Percentiles rank a stretch among this genome's conserved stretches.
These are phyloP conservation scores for Drosophila falleni DNA, from an alignment of 2,888 invertebrate species.

Conservation along the genomic window DNA sequence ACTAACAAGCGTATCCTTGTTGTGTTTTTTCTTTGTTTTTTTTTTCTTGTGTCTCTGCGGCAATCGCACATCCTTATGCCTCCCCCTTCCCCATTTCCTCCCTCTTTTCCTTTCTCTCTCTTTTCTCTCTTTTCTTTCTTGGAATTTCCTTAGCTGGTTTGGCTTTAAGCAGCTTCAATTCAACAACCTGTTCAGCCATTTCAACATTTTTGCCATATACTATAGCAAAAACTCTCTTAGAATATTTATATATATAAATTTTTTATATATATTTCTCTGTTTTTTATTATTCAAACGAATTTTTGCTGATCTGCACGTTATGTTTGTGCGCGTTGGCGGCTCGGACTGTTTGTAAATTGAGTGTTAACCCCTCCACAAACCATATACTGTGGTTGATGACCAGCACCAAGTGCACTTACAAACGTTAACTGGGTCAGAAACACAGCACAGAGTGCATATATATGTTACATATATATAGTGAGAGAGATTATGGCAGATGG, in stretches of 20 bases:
- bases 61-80: neutral
- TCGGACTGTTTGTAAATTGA: constrained; percentile 61
- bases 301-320: constrained; percentile 32
- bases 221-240: neutral
- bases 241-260: neutral
- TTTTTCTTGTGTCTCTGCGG: constrained; percentile 1
- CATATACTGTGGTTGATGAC: constrained; percentile 36
- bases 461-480: too few species aligned
- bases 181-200: constrained; percentile 46
- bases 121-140: neutral
- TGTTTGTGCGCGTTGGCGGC: constrained; percentile 50
- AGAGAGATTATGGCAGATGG: constrained; percentile 34
- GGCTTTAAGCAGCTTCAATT: constrained; percentile 39
- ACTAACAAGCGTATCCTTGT: constrained; percentile 74
- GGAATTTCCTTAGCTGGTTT: constrained; percentile 30
- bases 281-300: constrained; percentile 38
- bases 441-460: constrained; percentile 6
- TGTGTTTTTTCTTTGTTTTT: constrained; percentile 19
- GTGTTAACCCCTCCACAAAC: constrained; percentile 66
- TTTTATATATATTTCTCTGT: constrained; percentile 11
- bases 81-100: neutral
- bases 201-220: constrained; percentile 18
- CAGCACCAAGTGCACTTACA: constrained; percentile 49
- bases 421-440: constrained; percentile 50
- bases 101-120: neutral